Conservation (phyloP, 2,888 invertebrate genomes). For the Morpho helenor region DNA sequence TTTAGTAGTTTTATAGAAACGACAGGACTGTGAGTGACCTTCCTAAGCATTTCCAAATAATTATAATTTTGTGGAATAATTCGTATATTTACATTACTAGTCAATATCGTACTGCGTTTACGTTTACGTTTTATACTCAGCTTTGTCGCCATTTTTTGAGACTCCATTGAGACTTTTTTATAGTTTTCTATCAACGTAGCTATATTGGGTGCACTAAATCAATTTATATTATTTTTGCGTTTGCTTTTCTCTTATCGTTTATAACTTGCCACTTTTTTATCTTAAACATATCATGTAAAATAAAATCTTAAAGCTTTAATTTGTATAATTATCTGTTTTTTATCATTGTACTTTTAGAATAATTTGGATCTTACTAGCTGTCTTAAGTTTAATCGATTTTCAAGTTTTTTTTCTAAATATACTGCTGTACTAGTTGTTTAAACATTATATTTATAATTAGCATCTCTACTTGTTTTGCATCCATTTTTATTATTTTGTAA, state of each 20-base stretch:
- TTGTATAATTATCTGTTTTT: slow-evolving; percentile 5
- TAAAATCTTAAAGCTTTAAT: slow-evolving; percentile 12
- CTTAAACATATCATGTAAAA: slow-evolving; percentile 16
- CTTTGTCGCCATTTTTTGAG: slow-evolving; percentile 3
- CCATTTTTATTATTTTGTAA: neutral
- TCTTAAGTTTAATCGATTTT: slow-evolving; percentile 1
- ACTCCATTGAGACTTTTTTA: neutral
- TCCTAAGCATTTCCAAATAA: slow-evolving; percentile 9
- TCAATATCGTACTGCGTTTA: slow-evolving; percentile 43
- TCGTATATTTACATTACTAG: slow-evolving; percentile 59
- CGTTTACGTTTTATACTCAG: slow-evolving; percentile 15
- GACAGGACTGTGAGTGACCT: slow-evolving; percentile 29
- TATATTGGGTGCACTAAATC: neutral
- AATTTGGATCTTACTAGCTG: neutral
- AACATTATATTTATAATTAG: no score
- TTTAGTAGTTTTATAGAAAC: slow-evolving; percentile 5
- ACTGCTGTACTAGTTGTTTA: no score
- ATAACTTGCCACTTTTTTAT: slow-evolving; percentile 14
- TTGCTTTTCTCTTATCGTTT: slow-evolving; percentile 4
- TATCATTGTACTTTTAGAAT: neutral
- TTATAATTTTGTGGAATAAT: slow-evolving; percentile 1
- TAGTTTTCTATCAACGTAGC: neutral
- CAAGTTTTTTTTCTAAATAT: neutral
- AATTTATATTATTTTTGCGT: no score
- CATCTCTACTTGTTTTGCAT: no score